Evolutionary conservation across 1,140 invertebrate genomes (phyloP).

Genomic region (Amyelois transitella): DNA sequence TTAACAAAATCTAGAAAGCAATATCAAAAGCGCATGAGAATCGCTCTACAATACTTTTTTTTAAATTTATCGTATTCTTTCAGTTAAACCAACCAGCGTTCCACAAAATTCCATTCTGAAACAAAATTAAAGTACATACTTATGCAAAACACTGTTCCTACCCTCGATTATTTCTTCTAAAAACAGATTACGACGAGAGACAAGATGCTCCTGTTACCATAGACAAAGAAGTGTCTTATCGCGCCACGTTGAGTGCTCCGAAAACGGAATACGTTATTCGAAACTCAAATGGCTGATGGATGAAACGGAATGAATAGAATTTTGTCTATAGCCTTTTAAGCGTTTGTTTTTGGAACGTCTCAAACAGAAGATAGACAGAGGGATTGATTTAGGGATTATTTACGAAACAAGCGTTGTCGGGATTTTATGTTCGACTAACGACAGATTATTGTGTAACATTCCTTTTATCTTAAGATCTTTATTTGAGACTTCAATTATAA

Average conservation of each 20-base stretch:
- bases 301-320: constrained; percentile 2
- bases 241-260: neutral
- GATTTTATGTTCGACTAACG: neutral
- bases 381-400: neutral
- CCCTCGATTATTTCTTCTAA: neutral
- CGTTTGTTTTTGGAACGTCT: neutral
- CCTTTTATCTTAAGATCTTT: too few relatives aligned
- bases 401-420: neutral
- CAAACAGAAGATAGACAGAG: neutral
- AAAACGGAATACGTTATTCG: constrained; percentile 4
- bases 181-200: neutral
- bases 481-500: too few relatives aligned
- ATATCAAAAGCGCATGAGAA: too few relatives aligned
- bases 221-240: constrained; percentile 1
- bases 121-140: too few relatives aligned
- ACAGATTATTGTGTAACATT: neutral
- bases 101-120: too few relatives aligned
- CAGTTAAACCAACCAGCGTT: too few relatives aligned
- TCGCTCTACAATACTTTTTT: too few relatives aligned
- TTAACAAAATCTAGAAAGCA: too few relatives aligned
- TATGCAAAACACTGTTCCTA: neutral
- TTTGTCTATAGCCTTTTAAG: neutral
- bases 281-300: constrained; percentile 1
- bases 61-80: too few relatives aligned
- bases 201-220: neutral